A percentile compares a stretch with the other conserved stretches of the same genome.
Evolutionary conservation across 2,113 vertebrate species (phyloP).

Genomic region (Lophius piscatorius): DNA sequence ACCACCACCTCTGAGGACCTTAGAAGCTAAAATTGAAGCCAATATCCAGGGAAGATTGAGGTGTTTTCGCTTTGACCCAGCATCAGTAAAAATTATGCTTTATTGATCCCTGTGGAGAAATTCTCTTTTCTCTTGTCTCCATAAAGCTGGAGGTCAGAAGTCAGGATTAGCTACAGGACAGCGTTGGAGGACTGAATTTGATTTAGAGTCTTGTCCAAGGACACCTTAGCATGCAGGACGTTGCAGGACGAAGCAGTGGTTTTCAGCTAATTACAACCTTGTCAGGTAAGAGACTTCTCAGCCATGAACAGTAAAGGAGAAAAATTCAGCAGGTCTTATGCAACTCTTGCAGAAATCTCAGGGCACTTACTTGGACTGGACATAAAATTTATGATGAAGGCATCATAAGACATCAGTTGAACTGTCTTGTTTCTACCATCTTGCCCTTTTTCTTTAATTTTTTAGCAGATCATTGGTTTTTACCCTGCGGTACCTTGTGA

Average conservation of each 20-base stretch:
- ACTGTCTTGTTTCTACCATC: conserved; percentile 11
- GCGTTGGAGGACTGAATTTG: conserved; percentile 2
- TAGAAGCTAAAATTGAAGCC: conserved; percentile 24
- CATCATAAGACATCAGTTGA: conserved; percentile 16
- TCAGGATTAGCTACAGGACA: conserved; percentile 31
- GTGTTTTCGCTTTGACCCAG: conserved; percentile 36
- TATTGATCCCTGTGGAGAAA: conserved; percentile 56
- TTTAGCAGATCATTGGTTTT: conserved; percentile 45
- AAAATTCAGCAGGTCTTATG: conserved; percentile 17
- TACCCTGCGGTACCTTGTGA: conserved; percentile 47
- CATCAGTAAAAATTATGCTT: conserved; percentile 30
- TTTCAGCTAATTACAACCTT: conserved; percentile 15
- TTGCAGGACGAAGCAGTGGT: not conserved
- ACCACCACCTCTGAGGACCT: not conserved
- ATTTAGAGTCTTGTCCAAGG: conserved; percentile 35
- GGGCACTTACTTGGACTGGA: not conserved
- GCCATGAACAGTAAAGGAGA: conserved; percentile 6
- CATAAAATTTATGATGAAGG: not conserved
- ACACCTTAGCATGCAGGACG: conserved; percentile 13
- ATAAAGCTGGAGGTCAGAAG: conserved; percentile 55
- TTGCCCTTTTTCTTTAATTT: conserved; percentile 15
- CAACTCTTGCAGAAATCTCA: conserved; percentile 11
- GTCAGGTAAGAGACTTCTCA: not conserved
- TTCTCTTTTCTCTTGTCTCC: conserved; percentile 33
- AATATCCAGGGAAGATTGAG: conserved; percentile 33